Percentiles rank a stretch among this genome's conserved stretches.
Evolutionary conservation across 2,113 vertebrate genomes (phyloP).

Genomic region (Sturnus vulgaris): DNA sequence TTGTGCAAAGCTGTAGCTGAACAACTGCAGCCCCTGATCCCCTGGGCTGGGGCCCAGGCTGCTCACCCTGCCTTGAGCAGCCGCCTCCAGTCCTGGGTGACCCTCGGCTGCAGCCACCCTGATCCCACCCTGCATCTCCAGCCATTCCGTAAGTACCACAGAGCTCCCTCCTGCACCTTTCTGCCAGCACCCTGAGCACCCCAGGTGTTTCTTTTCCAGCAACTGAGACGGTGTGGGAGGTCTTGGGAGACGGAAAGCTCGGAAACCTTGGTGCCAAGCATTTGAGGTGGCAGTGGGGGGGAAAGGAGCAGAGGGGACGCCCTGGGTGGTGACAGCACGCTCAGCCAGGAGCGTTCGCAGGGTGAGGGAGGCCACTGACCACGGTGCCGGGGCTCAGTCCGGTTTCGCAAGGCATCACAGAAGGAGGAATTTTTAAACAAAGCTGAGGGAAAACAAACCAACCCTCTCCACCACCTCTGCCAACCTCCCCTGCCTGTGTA

Average conservation of each 20-base stretch:
- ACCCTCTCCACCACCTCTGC: background rate
- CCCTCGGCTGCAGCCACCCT: background rate
- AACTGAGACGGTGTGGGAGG: rapidly evolving
- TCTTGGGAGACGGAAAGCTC: background rate
- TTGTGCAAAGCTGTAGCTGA: slow-evolving; percentile 44
- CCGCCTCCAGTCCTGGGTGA: background rate
- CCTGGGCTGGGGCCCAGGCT: background rate
- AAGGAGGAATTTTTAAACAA: slow-evolving; percentile 12
- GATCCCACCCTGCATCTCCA: background rate
- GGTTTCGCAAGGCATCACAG: background rate
- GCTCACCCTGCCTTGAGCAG: background rate
- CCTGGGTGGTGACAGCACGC: background rate
- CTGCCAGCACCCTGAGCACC: background rate
- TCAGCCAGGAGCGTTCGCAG: background rate
- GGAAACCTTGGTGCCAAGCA: background rate
- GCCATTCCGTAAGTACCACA: background rate
- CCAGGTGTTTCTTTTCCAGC: background rate
- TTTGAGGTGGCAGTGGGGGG: rapidly evolving
- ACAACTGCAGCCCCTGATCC: background rate
- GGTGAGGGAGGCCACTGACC: background rate
- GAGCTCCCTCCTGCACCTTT: background rate
- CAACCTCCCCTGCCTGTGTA: rapidly evolving
- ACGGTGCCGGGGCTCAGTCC: rapidly evolving
- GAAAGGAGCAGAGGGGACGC: rapidly evolving
- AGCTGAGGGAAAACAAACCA: slow-evolving; percentile 13